Percentiles rank a stretch among this genome's conserved stretches.
Evolutionary conservation across 2,888 invertebrate genomes (phyloP).

Genomic region (Omphaloscelis lunosa): DNA sequence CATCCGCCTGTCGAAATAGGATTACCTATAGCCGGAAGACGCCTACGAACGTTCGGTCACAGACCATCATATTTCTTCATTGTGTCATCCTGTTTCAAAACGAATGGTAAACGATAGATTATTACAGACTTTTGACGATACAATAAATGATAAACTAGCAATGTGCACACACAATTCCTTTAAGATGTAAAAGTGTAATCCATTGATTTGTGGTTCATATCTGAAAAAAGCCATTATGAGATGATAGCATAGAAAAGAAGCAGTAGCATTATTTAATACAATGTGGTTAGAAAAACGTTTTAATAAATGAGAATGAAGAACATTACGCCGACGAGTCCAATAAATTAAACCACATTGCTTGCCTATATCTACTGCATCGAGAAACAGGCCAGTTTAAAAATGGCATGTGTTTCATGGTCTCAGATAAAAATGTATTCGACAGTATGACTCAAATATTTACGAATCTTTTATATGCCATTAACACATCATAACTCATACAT

Average conservation of each 20-base stretch:
- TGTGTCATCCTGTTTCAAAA: slow-evolving; percentile 51
- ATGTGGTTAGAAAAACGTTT: too few species aligned
- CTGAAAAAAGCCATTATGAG: neutral
- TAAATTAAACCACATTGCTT: neutral
- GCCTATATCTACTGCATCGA: neutral
- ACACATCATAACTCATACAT: slow-evolving; percentile 64
- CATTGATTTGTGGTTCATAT: neutral
- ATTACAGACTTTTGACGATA: neutral
- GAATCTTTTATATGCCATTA: slow-evolving; percentile 38
- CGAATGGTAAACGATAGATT: neutral
- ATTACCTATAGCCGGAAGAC: slow-evolving; percentile 35
- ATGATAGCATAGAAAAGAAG: neutral
- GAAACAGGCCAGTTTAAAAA: neutral
- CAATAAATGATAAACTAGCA: neutral
- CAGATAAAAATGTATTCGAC: slow-evolving; percentile 14
- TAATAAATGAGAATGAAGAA: too few species aligned
- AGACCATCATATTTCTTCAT: slow-evolving; percentile 42
- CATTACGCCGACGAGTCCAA: neutral
- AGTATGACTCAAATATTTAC: slow-evolving; percentile 17
- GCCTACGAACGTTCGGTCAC: slow-evolving; percentile 12
- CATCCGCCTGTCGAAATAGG: slow-evolving; percentile 18
- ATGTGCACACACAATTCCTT: neutral
- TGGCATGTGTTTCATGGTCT: slow-evolving; percentile 1
- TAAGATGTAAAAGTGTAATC: neutral
- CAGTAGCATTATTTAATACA: too few species aligned